Percentiles rank a stretch among this genome's conserved stretches.
Conservation (phyloP, 2,797 vertebrate species). For the Artibeus jamaicensis region DNA sequence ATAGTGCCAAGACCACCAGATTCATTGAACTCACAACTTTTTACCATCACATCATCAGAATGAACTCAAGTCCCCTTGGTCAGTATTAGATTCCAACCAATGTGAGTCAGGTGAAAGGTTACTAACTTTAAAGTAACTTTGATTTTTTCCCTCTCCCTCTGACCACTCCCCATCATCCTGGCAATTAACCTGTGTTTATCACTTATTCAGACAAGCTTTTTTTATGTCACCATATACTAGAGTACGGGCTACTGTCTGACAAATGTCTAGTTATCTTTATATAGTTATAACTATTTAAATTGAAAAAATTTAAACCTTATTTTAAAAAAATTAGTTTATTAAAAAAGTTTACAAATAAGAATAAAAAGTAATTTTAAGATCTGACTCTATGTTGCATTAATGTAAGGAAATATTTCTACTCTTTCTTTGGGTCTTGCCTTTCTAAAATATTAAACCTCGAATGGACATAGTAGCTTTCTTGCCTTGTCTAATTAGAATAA, state of each 20-base stretch:
- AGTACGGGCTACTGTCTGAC: constrained; percentile 45
- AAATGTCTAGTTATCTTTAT: constrained; percentile 56
- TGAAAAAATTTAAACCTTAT: neutral
- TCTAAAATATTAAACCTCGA: constrained; percentile 72
- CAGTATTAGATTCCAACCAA: constrained; percentile 62
- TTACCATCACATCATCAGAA: constrained; percentile 76
- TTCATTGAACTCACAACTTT: constrained; percentile 48
- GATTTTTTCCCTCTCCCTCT: constrained; percentile 1
- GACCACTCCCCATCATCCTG: neutral
- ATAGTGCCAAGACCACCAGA: constrained; percentile 73
- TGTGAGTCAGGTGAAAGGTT: constrained; percentile 65
- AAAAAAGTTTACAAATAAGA: constrained; percentile 36
- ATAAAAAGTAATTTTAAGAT: constrained; percentile 71
- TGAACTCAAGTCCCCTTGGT: constrained; percentile 60
- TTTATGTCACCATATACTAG: neutral
- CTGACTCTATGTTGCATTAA: constrained; percentile 45
- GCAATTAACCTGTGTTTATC: constrained; percentile 41
- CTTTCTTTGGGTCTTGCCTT: constrained; percentile 50
- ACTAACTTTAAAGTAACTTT: constrained; percentile 45
- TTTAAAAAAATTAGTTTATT: neutral
- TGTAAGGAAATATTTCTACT: constrained; percentile 23
- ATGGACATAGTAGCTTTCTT: constrained; percentile 31
- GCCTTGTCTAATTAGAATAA: constrained; percentile 40
- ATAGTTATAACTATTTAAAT: constrained; percentile 43
- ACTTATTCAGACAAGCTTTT: neutral